Percentiles rank a stretch among this genome's conserved stretches.
Evolutionary conservation across 2,797 vertebrate genomes (phyloP).

Genomic region (Anguilla megastoma): DNA sequence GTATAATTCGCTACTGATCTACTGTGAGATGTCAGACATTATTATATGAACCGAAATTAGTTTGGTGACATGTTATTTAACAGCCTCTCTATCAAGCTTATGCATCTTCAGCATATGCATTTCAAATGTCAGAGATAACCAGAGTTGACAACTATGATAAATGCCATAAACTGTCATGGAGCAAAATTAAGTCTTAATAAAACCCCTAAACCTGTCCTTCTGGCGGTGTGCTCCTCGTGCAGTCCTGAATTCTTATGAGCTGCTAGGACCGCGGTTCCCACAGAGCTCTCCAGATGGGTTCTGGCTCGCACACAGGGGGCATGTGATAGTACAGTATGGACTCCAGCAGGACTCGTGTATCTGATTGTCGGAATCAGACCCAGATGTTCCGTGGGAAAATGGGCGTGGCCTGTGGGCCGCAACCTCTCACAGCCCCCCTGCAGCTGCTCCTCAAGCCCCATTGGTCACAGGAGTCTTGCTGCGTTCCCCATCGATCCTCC

Average conservation of each 20-base stretch:
- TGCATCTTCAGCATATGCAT: not conserved
- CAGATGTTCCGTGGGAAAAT: not conserved
- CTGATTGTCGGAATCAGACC: not conserved
- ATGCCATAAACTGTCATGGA: not conserved
- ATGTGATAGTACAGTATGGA: not conserved
- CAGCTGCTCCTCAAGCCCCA: not conserved
- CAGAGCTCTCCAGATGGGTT: not conserved
- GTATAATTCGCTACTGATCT: not conserved
- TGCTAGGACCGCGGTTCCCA: not conserved
- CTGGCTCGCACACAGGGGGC: not conserved
- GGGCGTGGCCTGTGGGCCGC: not conserved
- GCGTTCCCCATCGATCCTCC: slow-evolving; percentile 11
- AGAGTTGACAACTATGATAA: not conserved
- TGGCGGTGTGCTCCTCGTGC: not conserved
- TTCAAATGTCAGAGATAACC: slow-evolving; percentile 16
- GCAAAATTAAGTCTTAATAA: not conserved
- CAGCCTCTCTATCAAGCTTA: not conserved
- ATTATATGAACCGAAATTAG: not conserved
- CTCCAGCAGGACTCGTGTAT: not conserved
- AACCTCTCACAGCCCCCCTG: not conserved
- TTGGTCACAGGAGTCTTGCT: not conserved
- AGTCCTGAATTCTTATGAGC: not conserved
- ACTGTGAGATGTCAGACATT: not conserved
- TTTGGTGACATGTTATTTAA: not conserved
- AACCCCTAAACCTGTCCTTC: not conserved